A percentile compares a stretch with the other conserved stretches of the same genome.
Conservation (phyloP, 1,140 invertebrate genomes). For the Teleogryllus occipitalis region DNA sequence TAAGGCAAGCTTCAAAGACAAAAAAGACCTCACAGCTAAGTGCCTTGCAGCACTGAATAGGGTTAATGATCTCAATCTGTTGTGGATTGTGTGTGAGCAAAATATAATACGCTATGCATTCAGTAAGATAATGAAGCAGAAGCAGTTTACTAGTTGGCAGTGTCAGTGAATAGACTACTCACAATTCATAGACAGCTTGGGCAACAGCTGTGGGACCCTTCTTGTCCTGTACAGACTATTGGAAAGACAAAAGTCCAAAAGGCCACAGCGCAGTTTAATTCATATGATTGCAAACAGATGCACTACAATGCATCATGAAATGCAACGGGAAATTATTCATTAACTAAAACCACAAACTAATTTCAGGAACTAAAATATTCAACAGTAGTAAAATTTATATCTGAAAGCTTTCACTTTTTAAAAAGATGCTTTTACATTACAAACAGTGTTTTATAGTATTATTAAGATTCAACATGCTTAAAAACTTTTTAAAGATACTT, state of each 20-base stretch:
- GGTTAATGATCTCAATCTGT: too few species aligned
- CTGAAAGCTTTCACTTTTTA: conserved; percentile 10
- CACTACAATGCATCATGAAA: too few species aligned
- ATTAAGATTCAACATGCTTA: conserved; percentile 22
- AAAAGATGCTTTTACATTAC: conserved; percentile 19
- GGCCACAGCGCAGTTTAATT: neutral
- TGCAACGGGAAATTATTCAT: neutral
- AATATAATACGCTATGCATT: neutral
- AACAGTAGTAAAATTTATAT: neutral
- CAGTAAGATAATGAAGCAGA: neutral
- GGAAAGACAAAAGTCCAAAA: neutral
- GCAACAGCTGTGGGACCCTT: neutral
- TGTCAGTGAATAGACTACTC: neutral
- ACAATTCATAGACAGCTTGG: neutral
- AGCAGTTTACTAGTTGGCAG: neutral
- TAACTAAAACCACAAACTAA: neutral
- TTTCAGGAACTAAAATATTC: neutral
- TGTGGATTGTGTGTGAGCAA: too few species aligned
- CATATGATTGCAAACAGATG: neutral
- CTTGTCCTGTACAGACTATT: neutral
- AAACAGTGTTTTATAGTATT: conserved; percentile 21
- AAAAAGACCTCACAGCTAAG: neutral
- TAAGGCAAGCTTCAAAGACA: neutral
- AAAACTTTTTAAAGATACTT: conserved; percentile 20
- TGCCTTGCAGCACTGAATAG: too few species aligned